Evolutionary conservation across 2,797 vertebrate genomes (phyloP).

Genomic region (Sarcoramphus papa): DNA sequence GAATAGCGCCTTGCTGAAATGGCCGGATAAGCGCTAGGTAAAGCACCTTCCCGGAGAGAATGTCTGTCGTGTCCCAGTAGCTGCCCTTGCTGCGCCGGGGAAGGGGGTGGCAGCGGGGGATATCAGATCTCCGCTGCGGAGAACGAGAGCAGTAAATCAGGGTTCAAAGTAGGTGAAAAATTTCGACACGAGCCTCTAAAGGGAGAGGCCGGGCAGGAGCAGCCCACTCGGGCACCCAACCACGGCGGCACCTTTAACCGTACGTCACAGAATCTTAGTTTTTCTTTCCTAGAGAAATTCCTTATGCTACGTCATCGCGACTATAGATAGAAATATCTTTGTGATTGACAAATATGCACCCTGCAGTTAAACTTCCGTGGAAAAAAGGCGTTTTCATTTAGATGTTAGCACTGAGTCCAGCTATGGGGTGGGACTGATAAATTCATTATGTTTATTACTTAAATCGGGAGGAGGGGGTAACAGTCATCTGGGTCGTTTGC

Average conservation of each 20-base stretch:
- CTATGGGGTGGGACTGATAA: neutral
- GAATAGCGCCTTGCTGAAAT: accelerated
- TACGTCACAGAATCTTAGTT: neutral
- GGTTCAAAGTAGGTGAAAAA: neutral
- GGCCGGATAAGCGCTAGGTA: accelerated
- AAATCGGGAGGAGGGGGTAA: neutral
- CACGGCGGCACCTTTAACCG: accelerated
- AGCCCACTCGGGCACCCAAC: neutral
- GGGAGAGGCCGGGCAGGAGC: neutral
- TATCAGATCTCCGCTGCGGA: accelerated
- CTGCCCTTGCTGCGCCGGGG: accelerated
- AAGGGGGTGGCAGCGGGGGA: accelerated
- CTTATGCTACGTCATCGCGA: accelerated
- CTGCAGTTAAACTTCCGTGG: neutral
- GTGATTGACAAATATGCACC: neutral
- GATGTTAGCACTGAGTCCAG: neutral
- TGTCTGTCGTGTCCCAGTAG: accelerated
- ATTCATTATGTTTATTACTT: neutral
- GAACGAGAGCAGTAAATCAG: neutral
- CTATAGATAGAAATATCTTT: neutral
- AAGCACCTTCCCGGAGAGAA: accelerated
- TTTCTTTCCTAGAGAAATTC: neutral
- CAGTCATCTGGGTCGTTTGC: neutral
- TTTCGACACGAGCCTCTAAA: neutral
- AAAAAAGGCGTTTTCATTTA: neutral